Base-by-base conservation (phyloP, 2,113 vertebrate species). In the Riparia riparia region DNA sequence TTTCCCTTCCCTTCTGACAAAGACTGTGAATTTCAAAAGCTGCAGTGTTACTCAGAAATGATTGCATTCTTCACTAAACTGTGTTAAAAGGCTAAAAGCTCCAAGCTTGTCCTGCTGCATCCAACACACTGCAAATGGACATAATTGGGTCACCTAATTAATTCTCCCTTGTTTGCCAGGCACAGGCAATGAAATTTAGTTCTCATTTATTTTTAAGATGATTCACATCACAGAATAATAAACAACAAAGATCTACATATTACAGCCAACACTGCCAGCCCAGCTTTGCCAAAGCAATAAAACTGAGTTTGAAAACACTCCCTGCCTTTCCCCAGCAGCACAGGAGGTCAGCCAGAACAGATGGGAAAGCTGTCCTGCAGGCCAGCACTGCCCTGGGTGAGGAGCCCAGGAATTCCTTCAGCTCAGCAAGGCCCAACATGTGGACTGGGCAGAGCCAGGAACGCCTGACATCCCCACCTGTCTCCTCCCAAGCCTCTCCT, bases 131-230 rank as follows among this genome's bases (percentile, higher is more conserved):
- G 61, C 77, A 78, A 92, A 89, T 14, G 83, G 81, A 95, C 83
- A 82, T 56, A 97, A 95, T 0, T 89, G 83, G 95, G 96, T 96
- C 95, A 97, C 92, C 93, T 74, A 47, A 74, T 94, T 74, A 47
- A 74, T 94, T 93, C 92, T 73, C 73, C 76, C 44, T 28, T 64
- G 64, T 71, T 93, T 93, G 92, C 68, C 68, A 92, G 44, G 41
- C 69, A 42, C 0, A 81, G 41, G 69, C 76, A 94, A 44, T 14
- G 51, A 94, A 93, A 94, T 54, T 93, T 88, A 90, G 25, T 68
- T 93, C 90, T 90, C 79, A 61, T 93, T 93, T 78, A 94, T 90
- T 92, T 84, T 92, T 61, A 71, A 90, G 82, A 69, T 25, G 49
- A 93, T 79, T 94, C 95, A 84, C 51, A 60, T 17, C 53, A 64